These are phyloP conservation scores for Hoplias malabaricus DNA, from an alignment of 2,113 vertebrate species.

Conservation along the genomic window DNA sequence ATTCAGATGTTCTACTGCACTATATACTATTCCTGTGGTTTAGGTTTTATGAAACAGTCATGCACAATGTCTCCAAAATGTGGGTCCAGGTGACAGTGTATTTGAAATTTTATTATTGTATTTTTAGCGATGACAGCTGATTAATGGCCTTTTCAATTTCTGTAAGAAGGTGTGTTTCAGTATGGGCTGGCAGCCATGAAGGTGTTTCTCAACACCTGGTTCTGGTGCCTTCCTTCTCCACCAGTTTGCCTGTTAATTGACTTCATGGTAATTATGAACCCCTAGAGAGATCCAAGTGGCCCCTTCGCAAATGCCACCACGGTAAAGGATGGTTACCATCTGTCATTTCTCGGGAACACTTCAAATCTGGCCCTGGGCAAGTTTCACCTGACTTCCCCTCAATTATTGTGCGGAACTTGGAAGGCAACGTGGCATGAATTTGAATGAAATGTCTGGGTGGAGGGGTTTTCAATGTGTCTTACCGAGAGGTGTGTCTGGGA, in stretches of 20 bases:
- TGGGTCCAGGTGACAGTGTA: neutral
- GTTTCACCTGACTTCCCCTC: conserved; percentile 49
- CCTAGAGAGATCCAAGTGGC: conserved; percentile 43
- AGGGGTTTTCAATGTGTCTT: conserved; percentile 16
- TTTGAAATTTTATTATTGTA: conserved; percentile 13
- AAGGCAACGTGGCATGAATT: conserved; percentile 40
- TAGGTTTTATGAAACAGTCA: neutral
- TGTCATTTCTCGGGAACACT: conserved; percentile 44
- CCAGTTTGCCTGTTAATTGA: conserved; percentile 49
- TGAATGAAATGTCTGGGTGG: conserved; percentile 49
- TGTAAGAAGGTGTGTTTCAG: conserved; percentile 14
- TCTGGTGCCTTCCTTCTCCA: conserved; percentile 38
- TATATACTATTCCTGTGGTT: neutral
- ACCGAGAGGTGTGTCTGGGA: conserved; percentile 25
- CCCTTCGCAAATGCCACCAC: conserved; percentile 37
- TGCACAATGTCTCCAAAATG: neutral
- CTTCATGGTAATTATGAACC: conserved; percentile 50
- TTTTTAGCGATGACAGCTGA: conserved; percentile 5
- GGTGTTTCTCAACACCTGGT: conserved; percentile 25
- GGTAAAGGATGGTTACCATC: conserved; percentile 48
- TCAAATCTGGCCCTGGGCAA: conserved; percentile 42
- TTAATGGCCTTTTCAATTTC: conserved; percentile 12
- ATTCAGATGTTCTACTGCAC: neutral
- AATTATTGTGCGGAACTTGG: conserved; percentile 45
- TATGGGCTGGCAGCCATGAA: conserved; percentile 19